Evolutionary conservation across 2,797 vertebrate genomes (phyloP).

Genomic region (Parambassis ranga): DNA sequence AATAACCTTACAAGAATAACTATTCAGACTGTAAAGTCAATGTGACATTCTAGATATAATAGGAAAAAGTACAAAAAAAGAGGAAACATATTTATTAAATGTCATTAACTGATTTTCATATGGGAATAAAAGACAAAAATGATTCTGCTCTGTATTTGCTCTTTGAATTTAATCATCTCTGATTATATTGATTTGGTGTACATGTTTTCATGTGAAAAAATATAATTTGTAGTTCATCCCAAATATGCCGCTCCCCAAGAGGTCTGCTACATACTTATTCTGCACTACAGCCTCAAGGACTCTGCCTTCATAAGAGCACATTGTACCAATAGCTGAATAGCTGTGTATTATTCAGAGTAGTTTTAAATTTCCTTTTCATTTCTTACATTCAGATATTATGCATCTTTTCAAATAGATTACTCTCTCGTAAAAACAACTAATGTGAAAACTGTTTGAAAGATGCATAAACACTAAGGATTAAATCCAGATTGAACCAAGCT

Average conservation of each 20-base stretch:
- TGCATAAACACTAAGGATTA: no score
- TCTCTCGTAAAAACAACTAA: neutral
- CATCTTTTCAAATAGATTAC: neutral
- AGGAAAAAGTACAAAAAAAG: neutral
- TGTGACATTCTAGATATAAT: neutral
- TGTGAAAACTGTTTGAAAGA: no score
- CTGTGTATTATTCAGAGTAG: neutral
- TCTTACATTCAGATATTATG: neutral
- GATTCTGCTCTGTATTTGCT: no score
- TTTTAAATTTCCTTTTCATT: slow-evolving; percentile 3
- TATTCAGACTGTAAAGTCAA: slow-evolving; percentile 1
- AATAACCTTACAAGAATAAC: slow-evolving; percentile 8
- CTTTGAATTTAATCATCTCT: neutral
- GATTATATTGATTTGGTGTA: slow-evolving; percentile 1
- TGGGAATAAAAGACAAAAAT: neutral
- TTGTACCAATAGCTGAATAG: neutral
- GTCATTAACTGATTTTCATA: neutral
- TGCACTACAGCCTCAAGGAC: slow-evolving; percentile 40
- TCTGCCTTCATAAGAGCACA: slow-evolving; percentile 25
- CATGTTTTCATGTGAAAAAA: slow-evolving; percentile 6
- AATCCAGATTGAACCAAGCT: no score
- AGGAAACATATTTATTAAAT: neutral
- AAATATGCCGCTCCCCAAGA: slow-evolving; percentile 46
- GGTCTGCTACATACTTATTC: slow-evolving; percentile 45
- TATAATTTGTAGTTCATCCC: slow-evolving; percentile 22